A percentile compares a stretch with the other conserved stretches of the same genome.
phyloP scores from a whole-genome alignment of 2,888 invertebrate genomes.

The Drosophila helvetica region DNA sequence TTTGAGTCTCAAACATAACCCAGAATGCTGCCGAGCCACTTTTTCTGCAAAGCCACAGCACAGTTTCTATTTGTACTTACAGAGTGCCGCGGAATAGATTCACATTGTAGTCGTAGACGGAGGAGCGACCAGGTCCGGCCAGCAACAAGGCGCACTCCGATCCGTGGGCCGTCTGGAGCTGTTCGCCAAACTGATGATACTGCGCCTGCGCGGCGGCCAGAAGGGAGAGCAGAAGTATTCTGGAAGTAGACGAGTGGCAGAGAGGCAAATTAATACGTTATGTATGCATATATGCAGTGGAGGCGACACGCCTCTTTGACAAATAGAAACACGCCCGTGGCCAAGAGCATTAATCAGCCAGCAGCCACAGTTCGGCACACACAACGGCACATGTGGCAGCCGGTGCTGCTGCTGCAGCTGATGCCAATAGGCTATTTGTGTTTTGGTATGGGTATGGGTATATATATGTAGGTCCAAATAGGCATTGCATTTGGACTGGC shows the following conservation, averaged over 20 bases:
- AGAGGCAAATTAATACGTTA: constrained; percentile 38
- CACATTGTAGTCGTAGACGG: constrained; percentile 92
- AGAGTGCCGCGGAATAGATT: constrained; percentile 91
- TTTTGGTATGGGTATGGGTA: not conserved
- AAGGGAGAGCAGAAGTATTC: constrained; percentile 76
- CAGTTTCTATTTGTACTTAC: constrained; percentile 86
- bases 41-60: constrained; percentile 7
- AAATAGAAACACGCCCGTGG: constrained; percentile 43
- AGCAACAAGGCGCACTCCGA: constrained; percentile 92
- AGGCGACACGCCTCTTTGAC: constrained; percentile 31
- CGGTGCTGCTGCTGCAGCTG: constrained; percentile 30
- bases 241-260: constrained; percentile 56
- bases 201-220: constrained; percentile 65
- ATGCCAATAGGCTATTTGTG: constrained; percentile 25
- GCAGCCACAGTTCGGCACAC: constrained; percentile 7
- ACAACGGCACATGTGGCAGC: constrained; percentile 9
- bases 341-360: constrained; percentile 48
- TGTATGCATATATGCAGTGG: constrained; percentile 4
- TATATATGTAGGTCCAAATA: constrained; percentile 6
- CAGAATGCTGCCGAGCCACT: constrained; percentile 45
- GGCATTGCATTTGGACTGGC: constrained; percentile 41
- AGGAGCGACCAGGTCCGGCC: constrained; percentile 91
- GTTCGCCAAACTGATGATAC: constrained; percentile 80
- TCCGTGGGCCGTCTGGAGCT: constrained; percentile 81
- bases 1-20: constrained; percentile 54